Conservation (phyloP, 2,888 invertebrate species). For the Caenorhabditis doughertyi region DNA sequence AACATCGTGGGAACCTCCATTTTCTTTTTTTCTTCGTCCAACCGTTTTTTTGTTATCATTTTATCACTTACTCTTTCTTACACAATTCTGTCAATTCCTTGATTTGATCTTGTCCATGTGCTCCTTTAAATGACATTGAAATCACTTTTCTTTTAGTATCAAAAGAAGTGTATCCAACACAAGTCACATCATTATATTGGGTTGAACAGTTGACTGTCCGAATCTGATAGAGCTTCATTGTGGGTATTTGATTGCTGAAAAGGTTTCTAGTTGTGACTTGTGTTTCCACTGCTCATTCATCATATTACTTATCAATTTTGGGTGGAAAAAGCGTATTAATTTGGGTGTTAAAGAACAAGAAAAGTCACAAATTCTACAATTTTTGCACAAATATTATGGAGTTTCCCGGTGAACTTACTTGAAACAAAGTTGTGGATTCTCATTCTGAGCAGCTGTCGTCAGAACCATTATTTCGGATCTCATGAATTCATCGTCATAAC, state of each 20-base stretch:
- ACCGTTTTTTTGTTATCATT: background rate
- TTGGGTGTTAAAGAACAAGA: background rate
- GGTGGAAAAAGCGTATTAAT: background rate
- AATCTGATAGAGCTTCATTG: conserved; percentile 39
- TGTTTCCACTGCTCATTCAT: conserved; percentile 13
- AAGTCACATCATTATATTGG: conserved; percentile 41
- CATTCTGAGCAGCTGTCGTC: conserved; percentile 47
- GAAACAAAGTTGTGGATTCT: conserved; percentile 56
- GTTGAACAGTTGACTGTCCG: conserved; percentile 38
- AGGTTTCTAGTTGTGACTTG: background rate
- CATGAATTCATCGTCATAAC: conserved; percentile 52
- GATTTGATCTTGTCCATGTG: conserved; percentile 52
- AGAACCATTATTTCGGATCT: conserved; percentile 34
- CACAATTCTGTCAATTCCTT: background rate
- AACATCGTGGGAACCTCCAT: conserved; percentile 17
- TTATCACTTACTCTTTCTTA: conserved; percentile 26
- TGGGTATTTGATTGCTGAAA: conserved; percentile 52
- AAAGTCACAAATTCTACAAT: background rate
- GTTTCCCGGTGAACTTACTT: no score
- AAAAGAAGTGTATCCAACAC: conserved; percentile 47
- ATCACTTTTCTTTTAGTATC: conserved; percentile 40
- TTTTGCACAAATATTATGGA: conserved; percentile 6
- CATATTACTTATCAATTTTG: background rate
- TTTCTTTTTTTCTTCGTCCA: background rate
- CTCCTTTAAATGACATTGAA: conserved; percentile 47